Percentiles rank a stretch among this genome's conserved stretches.
phyloP scores from a whole-genome alignment of 2,797 vertebrate species.

The Schizopygopsis pylzovi region DNA sequence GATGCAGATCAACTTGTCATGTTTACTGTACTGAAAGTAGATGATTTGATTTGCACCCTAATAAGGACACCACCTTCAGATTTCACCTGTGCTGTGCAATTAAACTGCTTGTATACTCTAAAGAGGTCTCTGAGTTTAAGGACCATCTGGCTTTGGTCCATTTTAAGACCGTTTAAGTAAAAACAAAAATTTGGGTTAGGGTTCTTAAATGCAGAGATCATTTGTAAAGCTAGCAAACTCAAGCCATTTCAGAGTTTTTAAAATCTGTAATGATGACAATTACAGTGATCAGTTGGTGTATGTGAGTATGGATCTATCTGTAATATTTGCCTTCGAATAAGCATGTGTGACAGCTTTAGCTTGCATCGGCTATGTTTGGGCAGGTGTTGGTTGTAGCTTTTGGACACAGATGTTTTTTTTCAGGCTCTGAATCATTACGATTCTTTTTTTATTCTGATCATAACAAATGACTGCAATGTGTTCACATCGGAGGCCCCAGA shows the following conservation, averaged over 20 bases:
- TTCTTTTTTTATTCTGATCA: conserved; percentile 79
- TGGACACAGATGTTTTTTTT: conserved; percentile 79
- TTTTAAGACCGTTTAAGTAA: conserved; percentile 3
- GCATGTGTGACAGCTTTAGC: conserved; percentile 70
- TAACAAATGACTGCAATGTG: conserved; percentile 77
- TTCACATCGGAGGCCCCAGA: conserved; percentile 69
- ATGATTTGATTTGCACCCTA: conserved; percentile 70
- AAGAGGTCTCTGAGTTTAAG: conserved; percentile 27
- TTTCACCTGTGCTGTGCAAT: conserved; percentile 48
- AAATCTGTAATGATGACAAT: not conserved
- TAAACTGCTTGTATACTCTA: conserved; percentile 35
- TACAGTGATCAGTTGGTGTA: conserved; percentile 31
- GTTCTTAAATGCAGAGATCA: conserved; percentile 5
- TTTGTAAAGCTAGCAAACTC: conserved; percentile 6
- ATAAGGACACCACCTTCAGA: conserved; percentile 67
- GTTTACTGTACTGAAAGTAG: conserved; percentile 79
- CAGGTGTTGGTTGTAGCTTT: conserved; percentile 77
- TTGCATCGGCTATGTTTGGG: conserved; percentile 73
- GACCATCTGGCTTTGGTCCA: conserved; percentile 38
- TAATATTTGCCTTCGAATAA: conserved; percentile 64
- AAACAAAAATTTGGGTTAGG: not conserved
- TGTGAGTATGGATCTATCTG: not conserved
- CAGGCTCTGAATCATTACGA: conserved; percentile 75
- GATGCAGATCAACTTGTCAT: conserved; percentile 73
- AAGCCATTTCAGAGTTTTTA: not conserved